Percentiles rank a stretch among this genome's conserved stretches.
Conservation (phyloP, 2,113 vertebrate genomes). For the Asarcornis scutulata region DNA sequence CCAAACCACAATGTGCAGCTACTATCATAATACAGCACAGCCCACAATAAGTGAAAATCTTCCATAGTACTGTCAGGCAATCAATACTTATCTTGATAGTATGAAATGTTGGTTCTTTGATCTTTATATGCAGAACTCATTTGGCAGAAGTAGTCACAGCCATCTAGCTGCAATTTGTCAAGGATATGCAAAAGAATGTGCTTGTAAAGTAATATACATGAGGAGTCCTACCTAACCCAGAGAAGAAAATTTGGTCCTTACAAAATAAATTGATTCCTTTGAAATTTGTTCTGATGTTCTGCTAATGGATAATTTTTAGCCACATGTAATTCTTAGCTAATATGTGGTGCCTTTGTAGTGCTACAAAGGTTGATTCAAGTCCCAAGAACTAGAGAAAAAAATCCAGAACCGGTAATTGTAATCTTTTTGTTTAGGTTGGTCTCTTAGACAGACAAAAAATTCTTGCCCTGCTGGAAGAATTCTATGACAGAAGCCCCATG, state of each 20-base stretch:
- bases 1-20: neutral
- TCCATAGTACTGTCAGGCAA: neutral
- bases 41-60: neutral
- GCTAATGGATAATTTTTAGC: slow-evolving; percentile 2
- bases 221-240: neutral
- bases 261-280: slow-evolving; percentile 6
- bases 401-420: neutral
- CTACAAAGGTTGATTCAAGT: neutral
- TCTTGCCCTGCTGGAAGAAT: slow-evolving; percentile 68
- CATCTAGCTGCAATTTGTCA: slow-evolving; percentile 12
- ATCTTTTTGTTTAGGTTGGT: slow-evolving; percentile 68
- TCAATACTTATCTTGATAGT: slow-evolving; percentile 12
- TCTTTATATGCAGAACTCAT: slow-evolving; percentile 17
- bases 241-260: neutral
- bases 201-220: neutral
- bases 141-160: slow-evolving; percentile 12
- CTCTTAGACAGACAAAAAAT: slow-evolving; percentile 74
- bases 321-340: neutral
- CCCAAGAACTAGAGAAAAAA: neutral
- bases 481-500: slow-evolving; percentile 65
- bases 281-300: neutral
- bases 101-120: slow-evolving; percentile 52
- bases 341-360: neutral
- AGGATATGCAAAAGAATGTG: neutral
- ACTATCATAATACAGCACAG: neutral